Evolutionary conservation across 2,797 vertebrate species (phyloP), one percentile per base, ranked within the genome.

Genomic region (Tympanoctomys barrerae): DNA sequence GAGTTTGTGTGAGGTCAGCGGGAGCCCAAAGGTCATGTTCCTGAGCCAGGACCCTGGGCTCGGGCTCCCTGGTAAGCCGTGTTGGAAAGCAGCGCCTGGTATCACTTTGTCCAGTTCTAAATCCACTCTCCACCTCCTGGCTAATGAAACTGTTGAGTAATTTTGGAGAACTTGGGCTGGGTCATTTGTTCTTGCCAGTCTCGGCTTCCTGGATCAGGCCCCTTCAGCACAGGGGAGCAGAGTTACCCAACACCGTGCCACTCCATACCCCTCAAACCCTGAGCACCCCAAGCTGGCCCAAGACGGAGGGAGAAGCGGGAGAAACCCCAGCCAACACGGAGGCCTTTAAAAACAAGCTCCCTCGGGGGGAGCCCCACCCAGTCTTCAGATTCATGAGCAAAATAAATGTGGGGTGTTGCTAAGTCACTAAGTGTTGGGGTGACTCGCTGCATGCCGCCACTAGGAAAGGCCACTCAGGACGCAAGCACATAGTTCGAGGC

Each of bases 281-380:
- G 1, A 18, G 2, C 11, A 52, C 19, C 42, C 39, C 16, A 22
- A 2, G 0, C 18, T 19, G 26, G 62, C 24, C 28, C 33, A 1
- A 1, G 22, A 8, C 49, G n/a, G 31, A 13, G 8, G 54, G 19
- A 28, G 8, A 19, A 59, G 14, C 1, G 46, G 70, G 61, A 5
- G 28, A 82, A 61, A 5, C 1, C 28, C 16, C 13, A 49, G 18
- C 12, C 21, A 24, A 36, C 22, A 62, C 24, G 12, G 22, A 9
- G 7, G 7, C 7, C 64, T 57, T 80, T 33, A 59, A 24, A 79
- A 94, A 61, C 39, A 68, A 31, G 49, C 10, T 28, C 49, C 2
- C 18, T 66, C 46, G 21, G 21, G 9, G 22, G 3, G 3, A 70
- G n/a, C 1, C 3, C 57, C 19, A 11, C 14, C 64, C 39, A 22